Evolutionary conservation across 1,140 invertebrate species (phyloP), one percentile per base, ranked within the genome.

Genomic region (Achatina immaculata): DNA sequence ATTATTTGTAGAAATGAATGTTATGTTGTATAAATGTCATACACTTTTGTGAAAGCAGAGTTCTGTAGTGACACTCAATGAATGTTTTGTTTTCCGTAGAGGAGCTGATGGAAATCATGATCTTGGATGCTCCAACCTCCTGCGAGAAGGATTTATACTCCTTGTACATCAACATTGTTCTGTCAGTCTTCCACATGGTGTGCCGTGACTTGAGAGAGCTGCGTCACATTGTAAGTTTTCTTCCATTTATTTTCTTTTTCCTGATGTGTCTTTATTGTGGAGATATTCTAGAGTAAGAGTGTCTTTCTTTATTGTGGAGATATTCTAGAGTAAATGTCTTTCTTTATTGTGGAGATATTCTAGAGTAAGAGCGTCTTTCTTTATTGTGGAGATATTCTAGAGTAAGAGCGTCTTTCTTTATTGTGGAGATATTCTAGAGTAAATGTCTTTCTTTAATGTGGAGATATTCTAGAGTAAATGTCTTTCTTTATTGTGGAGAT

Each of bases 121-220:
- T 79, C 48, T 72, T 86, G 16, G 89, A 91, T 66, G 92, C 93
- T 65, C 87, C 93, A 2, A 28, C 90, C 4, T 86, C 85, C 9
- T 87, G 83, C 90, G 81, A 84, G 21, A 86, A 90, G 51, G 93
- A 95, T 62, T 94, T 96, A 85, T 97, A 96, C 87, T 92, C 92
- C 81, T 95, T 94, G 89, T 97, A 96, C 89, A 87, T 97, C 38
- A 95, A 94, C 88, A 91, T 96, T 28, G 95, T 97, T 87, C 89
- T 97, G 0, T 95, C 94, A 80, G 94, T 96, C 14, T 97, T 96
- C 90, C 95, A 95, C 84, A 92, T 94, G 85, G 94, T 94, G 40
- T 96, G 96, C 90, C 92, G 95, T 62, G 95, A 97, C 93, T 89
- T 96, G 14, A 94, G 93, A 14, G 96, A 97, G 90, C 91, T 97